Percentiles rank a stretch among this genome's conserved stretches.
These are phyloP conservation scores for Nomada fabriciana DNA, from an alignment of 2,888 invertebrate species.

Conservation along the genomic window DNA sequence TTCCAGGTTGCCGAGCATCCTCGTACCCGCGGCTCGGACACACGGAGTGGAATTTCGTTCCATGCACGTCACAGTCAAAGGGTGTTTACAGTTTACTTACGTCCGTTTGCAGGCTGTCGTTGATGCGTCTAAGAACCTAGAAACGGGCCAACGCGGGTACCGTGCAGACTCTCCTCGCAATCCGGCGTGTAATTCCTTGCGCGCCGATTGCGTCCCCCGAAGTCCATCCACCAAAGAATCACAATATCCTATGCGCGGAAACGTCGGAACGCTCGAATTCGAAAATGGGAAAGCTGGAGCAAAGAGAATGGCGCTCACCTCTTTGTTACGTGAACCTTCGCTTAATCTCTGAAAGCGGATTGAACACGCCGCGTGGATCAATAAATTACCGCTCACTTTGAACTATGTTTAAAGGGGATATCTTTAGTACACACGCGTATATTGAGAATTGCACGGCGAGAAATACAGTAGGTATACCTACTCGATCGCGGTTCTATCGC, in stretches of 20 bases:
- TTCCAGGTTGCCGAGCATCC: slow-evolving; percentile 43
- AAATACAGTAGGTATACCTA: not conserved
- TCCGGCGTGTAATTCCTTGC: slow-evolving; percentile 9
- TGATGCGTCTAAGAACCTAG: slow-evolving; percentile 35
- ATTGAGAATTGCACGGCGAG: not conserved
- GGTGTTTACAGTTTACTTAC: slow-evolving; percentile 64
- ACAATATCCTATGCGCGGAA: not conserved
- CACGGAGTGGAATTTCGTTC: slow-evolving; percentile 47
- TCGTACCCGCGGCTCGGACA: slow-evolving; percentile 6
- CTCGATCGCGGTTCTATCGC: not conserved
- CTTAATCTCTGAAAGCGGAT: slow-evolving; percentile 52
- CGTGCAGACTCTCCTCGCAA: not conserved
- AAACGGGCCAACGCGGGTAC: slow-evolving; percentile 3
- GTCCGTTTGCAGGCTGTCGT: slow-evolving; percentile 47
- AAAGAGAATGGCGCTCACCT: slow-evolving; percentile 3
- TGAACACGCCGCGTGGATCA: slow-evolving; percentile 55
- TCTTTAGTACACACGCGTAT: slow-evolving; percentile 28
- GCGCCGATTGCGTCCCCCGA: not conserved
- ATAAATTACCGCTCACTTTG: slow-evolving; percentile 64
- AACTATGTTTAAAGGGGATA: slow-evolving; percentile 57
- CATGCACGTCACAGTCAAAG: slow-evolving; percentile 62
- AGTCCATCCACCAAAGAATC: not conserved
- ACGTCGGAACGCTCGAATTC: not conserved
- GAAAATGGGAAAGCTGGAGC: not conserved
- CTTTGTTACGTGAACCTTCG: slow-evolving; percentile 43